Percentiles rank a stretch among this genome's conserved stretches.
These are phyloP conservation scores for Perognathus longimembris DNA, from an alignment of 2,113 vertebrate genomes.

Conservation along the genomic window DNA sequence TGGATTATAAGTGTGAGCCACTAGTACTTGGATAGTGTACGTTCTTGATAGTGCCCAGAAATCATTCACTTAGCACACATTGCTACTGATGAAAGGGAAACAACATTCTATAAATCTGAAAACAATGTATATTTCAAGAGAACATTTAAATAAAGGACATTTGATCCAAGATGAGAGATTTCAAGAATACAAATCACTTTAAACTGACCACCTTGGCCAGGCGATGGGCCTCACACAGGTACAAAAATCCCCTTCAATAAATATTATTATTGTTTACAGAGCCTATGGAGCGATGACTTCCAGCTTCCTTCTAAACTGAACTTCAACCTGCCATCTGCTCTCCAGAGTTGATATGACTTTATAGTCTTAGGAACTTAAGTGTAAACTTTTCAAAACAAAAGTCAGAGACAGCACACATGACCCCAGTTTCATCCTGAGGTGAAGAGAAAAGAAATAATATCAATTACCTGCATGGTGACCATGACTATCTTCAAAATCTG, in stretches of 20 bases:
- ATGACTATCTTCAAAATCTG: conserved; percentile 98
- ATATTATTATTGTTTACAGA: neutral
- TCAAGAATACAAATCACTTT: conserved; percentile 2
- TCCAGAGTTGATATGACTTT: neutral
- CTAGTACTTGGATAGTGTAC: too few species aligned
- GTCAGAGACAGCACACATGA: neutral
- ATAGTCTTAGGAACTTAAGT: neutral
- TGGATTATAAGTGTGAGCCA: too few species aligned
- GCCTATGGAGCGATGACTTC: neutral
- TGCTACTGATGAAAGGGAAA: neutral
- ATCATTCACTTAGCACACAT: neutral
- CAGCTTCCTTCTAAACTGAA: neutral
- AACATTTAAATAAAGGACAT: neutral
- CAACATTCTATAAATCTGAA: neutral
- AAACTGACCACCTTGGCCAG: neutral
- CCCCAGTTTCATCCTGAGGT: neutral
- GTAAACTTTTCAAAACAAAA: conserved; percentile 9
- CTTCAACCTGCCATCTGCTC: neutral
- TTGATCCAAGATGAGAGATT: conserved; percentile 7
- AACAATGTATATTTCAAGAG: conserved; percentile 31
- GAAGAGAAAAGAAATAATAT: neutral
- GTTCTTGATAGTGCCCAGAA: neutral
- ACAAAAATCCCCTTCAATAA: neutral
- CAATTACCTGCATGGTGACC: conserved; percentile 96
- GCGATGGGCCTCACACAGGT: neutral